These are phyloP conservation scores for Dicaeum eximium DNA, from an alignment of 2,113 vertebrate genomes.

Conservation along the genomic window DNA sequence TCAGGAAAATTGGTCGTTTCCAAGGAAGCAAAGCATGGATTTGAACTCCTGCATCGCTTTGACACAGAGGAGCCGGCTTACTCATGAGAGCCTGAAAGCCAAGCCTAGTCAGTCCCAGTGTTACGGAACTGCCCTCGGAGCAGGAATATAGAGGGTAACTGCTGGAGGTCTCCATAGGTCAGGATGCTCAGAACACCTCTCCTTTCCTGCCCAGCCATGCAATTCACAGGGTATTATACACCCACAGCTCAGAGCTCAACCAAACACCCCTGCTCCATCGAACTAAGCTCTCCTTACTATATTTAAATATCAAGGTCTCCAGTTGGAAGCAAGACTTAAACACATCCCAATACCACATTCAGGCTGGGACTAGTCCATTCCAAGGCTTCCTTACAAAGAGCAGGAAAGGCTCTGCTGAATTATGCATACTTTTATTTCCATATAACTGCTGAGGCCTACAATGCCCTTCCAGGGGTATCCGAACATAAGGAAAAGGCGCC, in stretches of 20 bases:
- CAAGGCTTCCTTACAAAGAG: neutral
- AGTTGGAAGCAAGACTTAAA: neutral
- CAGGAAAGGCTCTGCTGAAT: neutral
- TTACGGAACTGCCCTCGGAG: neutral
- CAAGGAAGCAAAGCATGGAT: neutral
- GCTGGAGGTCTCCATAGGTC: neutral
- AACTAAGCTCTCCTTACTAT: neutral
- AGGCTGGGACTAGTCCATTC: neutral
- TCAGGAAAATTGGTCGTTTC: fast-evolving
- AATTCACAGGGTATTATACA: neutral
- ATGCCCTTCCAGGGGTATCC: neutral
- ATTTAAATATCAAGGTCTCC: constrained; percentile 7
- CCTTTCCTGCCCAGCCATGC: neutral
- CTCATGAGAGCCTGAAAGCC: neutral
- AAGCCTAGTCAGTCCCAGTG: neutral
- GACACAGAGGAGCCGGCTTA: neutral
- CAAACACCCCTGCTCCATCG: neutral
- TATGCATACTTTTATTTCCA: neutral
- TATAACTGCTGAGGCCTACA: neutral
- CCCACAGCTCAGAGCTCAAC: neutral
- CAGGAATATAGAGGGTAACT: neutral
- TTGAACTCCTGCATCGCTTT: neutral
- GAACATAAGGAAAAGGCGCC: neutral
- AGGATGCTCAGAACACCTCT: neutral
- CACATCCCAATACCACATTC: neutral